phyloP scores from a whole-genome alignment of 2,888 invertebrate species.

The Idaea biselata region DNA sequence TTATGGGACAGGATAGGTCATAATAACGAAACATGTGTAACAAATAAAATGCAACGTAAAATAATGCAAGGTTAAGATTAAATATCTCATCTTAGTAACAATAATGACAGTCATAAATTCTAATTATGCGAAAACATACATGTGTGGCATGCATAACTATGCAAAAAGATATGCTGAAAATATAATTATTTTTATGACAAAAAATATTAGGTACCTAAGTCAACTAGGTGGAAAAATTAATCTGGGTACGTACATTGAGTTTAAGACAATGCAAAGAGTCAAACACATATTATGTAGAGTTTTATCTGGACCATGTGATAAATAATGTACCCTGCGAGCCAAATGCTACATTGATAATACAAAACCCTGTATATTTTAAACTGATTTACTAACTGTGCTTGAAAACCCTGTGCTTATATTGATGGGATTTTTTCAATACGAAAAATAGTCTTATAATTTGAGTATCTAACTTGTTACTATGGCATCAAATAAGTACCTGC shows the following conservation, averaged over 20 bases:
- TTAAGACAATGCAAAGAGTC: too few species aligned
- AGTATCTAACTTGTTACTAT: background rate
- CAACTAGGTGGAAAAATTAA: background rate
- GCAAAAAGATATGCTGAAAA: background rate
- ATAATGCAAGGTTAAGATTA: background rate
- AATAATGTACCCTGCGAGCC: too few species aligned
- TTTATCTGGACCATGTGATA: too few species aligned
- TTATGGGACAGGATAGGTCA: too few species aligned
- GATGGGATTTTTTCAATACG: background rate
- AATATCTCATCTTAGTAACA: background rate
- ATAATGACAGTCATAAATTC: background rate
- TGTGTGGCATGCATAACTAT: background rate
- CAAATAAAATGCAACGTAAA: background rate
- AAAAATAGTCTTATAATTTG: too few species aligned
- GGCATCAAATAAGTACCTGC: background rate
- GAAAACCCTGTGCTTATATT: too few species aligned
- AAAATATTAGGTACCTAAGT: background rate
- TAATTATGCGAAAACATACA: background rate
- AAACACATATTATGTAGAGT: too few species aligned
- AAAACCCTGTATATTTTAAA: too few species aligned
- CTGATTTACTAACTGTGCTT: too few species aligned
- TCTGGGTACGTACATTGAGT: too few species aligned
- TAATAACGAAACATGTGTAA: too few species aligned
- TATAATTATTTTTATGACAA: background rate
- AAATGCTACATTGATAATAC: too few species aligned